A percentile compares a stretch with the other conserved stretches of the same genome.
These are phyloP conservation scores for Andrena haemorrhoa DNA, from an alignment of 2,888 invertebrate genomes.

Conservation along the genomic window DNA sequence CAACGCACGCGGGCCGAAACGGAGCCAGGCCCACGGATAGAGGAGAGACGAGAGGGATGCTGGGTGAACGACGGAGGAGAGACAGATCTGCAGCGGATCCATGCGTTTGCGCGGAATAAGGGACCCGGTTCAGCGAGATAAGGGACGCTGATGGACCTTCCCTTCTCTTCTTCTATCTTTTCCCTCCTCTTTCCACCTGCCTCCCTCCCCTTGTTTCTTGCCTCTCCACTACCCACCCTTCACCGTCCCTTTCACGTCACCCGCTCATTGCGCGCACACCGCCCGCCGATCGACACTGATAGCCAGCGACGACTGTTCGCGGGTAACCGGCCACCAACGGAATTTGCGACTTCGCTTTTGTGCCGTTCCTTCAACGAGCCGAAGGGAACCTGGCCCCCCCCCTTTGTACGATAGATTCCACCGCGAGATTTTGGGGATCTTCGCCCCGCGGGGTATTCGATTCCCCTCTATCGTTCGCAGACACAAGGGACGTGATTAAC, in stretches of 20 bases:
- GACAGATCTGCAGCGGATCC: constrained; percentile 73
- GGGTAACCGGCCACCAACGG: constrained; percentile 64
- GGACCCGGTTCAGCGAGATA: constrained; percentile 76
- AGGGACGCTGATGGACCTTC: constrained; percentile 75
- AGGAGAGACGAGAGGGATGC: constrained; percentile 40
- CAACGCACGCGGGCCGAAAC: constrained; percentile 47
- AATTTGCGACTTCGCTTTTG: constrained; percentile 71
- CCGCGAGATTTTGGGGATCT: constrained; percentile 52
- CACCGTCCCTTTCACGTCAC: constrained; percentile 75
- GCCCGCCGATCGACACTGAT: constrained; percentile 85
- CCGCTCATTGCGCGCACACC: constrained; percentile 72
- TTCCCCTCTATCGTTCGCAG: constrained; percentile 30
- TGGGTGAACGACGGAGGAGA: constrained; percentile 24
- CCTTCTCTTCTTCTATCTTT: constrained; percentile 32
- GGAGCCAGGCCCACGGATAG: constrained; percentile 29
- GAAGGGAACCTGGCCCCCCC: constrained; percentile 38
- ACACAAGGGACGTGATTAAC: constrained; percentile 41
- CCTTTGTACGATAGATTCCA: constrained; percentile 59
- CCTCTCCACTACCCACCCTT: constrained; percentile 2
- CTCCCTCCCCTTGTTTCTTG: constrained; percentile 10
- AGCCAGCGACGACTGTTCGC: constrained; percentile 78
- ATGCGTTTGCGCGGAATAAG: constrained; percentile 79
- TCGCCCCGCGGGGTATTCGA: constrained; percentile 26
- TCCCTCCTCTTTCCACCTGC: constrained; percentile 1
- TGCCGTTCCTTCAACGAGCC: constrained; percentile 53